phyloP scores from a whole-genome alignment of 2,797 vertebrate genomes.

The Sandelia bainsii region DNA sequence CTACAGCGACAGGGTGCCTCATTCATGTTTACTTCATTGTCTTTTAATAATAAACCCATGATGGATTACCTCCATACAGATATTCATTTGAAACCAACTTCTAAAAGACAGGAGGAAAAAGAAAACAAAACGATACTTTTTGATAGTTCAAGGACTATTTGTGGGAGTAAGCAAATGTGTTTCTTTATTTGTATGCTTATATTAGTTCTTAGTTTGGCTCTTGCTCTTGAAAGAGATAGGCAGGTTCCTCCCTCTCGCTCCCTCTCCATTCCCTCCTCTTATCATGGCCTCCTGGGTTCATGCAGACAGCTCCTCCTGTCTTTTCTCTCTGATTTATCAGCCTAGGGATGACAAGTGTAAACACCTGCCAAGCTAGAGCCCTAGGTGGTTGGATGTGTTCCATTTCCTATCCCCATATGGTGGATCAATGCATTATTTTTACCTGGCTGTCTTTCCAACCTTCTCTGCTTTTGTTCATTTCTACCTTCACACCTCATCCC shows the following conservation, averaged over 20 bases:
- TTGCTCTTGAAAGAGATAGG: conserved; percentile 45
- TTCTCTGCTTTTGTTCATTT: conserved; percentile 27
- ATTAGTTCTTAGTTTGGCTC: conserved; percentile 50
- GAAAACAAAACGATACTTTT: conserved; percentile 48
- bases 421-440: conserved; percentile 61
- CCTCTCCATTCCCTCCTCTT: conserved; percentile 56
- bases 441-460: conserved; percentile 42
- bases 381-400: conserved; percentile 62
- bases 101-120: conserved; percentile 33
- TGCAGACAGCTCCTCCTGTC: conserved; percentile 73
- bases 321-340: conserved; percentile 74
- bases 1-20: conserved; percentile 72
- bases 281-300: conserved; percentile 68
- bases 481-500: conserved; percentile 46
- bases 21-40: conserved; percentile 81
- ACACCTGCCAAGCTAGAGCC: conserved; percentile 74
- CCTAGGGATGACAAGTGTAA: conserved; percentile 76
- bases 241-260: conserved; percentile 52
- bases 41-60: conserved; percentile 80
- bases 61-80: conserved; percentile 74
- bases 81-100: conserved; percentile 65
- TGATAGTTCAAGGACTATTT: conserved; percentile 41
- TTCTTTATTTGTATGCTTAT: conserved; percentile 35
- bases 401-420: conserved; percentile 65
- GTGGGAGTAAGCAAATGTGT: conserved; percentile 16